A percentile compares a stretch with the other conserved stretches of the same genome.
Evolutionary conservation across 1,140 invertebrate species (phyloP).

Genomic region (Pissodes strobi): DNA sequence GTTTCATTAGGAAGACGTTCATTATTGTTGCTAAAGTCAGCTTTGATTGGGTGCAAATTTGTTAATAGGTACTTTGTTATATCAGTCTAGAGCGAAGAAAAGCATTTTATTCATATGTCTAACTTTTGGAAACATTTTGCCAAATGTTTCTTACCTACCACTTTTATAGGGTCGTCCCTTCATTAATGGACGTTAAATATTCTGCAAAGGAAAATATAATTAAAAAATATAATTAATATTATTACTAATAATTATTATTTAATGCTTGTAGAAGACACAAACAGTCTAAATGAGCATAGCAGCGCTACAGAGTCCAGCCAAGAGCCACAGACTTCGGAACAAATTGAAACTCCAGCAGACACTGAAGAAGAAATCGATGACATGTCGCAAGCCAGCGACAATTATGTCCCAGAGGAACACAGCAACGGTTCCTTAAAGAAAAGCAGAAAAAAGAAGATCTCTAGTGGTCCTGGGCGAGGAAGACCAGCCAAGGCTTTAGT

Average conservation of each 20-base stretch:
- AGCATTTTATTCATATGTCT: too few relatives aligned
- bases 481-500: conserved; percentile 50
- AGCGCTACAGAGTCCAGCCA: conserved; percentile 31
- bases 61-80: too few relatives aligned
- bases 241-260: background rate
- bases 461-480: conserved; percentile 44
- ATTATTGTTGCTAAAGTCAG: too few relatives aligned
- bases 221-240: background rate
- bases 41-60: too few relatives aligned
- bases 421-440: conserved; percentile 40
- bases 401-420: conserved; percentile 27
- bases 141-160: too few relatives aligned
- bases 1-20: too few relatives aligned
- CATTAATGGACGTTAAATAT: too few relatives aligned
- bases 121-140: too few relatives aligned
- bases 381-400: conserved; percentile 13
- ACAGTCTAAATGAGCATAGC: conserved; percentile 30
- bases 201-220: too few relatives aligned
- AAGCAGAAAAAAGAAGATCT: conserved; percentile 36
- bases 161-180: too few relatives aligned
- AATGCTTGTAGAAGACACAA: conserved; percentile 33
- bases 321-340: conserved; percentile 33
- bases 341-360: conserved; percentile 28
- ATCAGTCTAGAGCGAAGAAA: too few relatives aligned
- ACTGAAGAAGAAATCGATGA: conserved; percentile 26